phyloP scores from a whole-genome alignment of 2,113 vertebrate species.

The Oncorhynchus masou region DNA sequence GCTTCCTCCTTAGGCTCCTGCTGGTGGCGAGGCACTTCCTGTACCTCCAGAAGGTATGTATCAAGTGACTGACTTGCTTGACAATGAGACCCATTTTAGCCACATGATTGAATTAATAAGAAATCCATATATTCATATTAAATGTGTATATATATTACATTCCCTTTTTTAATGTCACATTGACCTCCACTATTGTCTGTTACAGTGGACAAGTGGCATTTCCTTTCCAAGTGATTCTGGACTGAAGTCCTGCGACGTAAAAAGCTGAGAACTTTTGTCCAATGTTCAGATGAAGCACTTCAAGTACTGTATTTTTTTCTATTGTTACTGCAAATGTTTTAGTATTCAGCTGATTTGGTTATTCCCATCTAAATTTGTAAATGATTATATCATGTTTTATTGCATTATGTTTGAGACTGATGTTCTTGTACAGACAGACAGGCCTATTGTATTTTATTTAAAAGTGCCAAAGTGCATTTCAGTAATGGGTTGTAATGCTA shows the following conservation, averaged over 20 bases:
- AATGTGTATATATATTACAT: too few species aligned
- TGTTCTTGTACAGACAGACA: neutral
- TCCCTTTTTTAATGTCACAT: neutral
- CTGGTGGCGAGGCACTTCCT: conserved; percentile 49
- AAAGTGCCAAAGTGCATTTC: neutral
- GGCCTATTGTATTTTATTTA: neutral
- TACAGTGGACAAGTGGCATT: conserved; percentile 77
- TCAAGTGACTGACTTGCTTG: neutral
- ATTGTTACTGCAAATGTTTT: neutral
- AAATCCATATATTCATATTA: neutral
- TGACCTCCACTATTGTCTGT: conserved; percentile 24
- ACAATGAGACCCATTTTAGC: neutral
- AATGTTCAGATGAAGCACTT: neutral
- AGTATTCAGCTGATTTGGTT: neutral
- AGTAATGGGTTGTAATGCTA: neutral
- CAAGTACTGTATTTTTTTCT: conserved; percentile 11
- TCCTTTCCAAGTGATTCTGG: conserved; percentile 58
- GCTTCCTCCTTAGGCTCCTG: conserved; percentile 68
- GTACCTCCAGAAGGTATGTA: conserved; percentile 76
- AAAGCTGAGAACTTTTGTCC: conserved; percentile 10
- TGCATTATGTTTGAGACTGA: neutral
- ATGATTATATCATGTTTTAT: neutral
- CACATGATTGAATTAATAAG: neutral
- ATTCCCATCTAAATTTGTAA: neutral
- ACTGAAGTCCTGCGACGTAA: neutral